Evolutionary conservation across 2,888 invertebrate species (phyloP), one percentile per base, ranked within the genome.

Genomic region (Nomada hirtipes): DNA sequence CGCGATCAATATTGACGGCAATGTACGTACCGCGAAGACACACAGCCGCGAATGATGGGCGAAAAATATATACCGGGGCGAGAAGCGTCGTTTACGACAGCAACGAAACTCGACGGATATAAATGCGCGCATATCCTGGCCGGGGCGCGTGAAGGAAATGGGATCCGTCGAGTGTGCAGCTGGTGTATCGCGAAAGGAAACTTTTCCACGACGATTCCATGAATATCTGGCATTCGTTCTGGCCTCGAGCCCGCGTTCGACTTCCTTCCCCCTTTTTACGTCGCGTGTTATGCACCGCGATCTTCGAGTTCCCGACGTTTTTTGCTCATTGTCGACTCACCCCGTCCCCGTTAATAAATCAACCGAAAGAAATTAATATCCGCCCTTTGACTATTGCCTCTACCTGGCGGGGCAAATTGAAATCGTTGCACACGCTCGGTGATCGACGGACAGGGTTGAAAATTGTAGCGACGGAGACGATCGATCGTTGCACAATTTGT

Each of bases 171-270:
- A 59, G 67, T 52, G 70, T 72, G 78, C 88, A 67, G 88, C 83
- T 79, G 86, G 36, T 78, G 86, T 77, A 80, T 72, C 79, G 80
- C 68, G 57, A 61, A 57, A 71, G 73, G 84, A 88, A 84, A 86
- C 83, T 84, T 88, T 87, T 82, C 81, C 73, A 75, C 83, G 79
- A 85, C 83, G 86, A 86, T 87, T 83, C 82, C 81, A 84, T 79
- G 88, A 83, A 87, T 87, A 87, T 77, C 76, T 82, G 75, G 69
- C 59, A 80, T 50, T 15, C 73, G 70, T 71, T 70, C 67, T 73
- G 86, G 75, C 81, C 76, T 63, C 73, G 67, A 73, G 76, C 76
- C 80, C 83, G 57, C 44, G 42, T 52, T 13, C 42, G 55, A 69
- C 29, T 55, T 59, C 52, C 11, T 52, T 59, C 57, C 18, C 53